Evolutionary conservation across 2,888 invertebrate genomes (phyloP), one percentile per base, ranked within the genome.

Genomic region (Dicroscelio sp.): DNA sequence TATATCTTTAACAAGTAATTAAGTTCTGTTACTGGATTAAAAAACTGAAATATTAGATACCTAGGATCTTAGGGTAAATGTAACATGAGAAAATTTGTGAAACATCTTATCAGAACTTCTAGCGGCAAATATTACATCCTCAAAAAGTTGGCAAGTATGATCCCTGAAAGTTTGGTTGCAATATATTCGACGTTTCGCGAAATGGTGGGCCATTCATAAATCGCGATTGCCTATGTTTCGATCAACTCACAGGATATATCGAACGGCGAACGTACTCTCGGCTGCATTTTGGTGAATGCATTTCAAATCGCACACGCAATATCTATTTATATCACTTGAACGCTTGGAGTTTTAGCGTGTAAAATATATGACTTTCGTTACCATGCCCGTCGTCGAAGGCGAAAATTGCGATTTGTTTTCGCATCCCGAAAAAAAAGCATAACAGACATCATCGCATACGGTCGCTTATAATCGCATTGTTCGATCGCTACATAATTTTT

Each of bases 131-230:
- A 75, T 35, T 75, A 38, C 55, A 38, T 1, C n/a, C 31, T 27
- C 30, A 23, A 43, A 55, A 55, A 76, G 65, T 85, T 58, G 38
- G 82, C 23, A 48, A 84, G 82, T 89, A 65, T 88, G 79, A 88
- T 80, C 79, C 86, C 85, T n/a, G n/a, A 55, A 89, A 90, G 83
- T 91, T 91, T 80, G 84, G 86, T 91, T 75, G 80, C 92, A 93
- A 95, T 95, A 95, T 94, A 95, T 95, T 92, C 90, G 67, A 86
- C 92, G 92, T 88, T 91, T 87, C 90, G 60, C 92, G 93, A 58
- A 91, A 94, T 92, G 90, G 92, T 92, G 92, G 91, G 91, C 91
- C 89, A 82, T 86, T 91, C 93, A 94, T 95, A 95, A 95, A 95
- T 95, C 93, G 93, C 87, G 92, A 94, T 94, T 92, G 94, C 87